phyloP scores from a whole-genome alignment of 2,888 invertebrate species.

The Agrotis clavis region DNA sequence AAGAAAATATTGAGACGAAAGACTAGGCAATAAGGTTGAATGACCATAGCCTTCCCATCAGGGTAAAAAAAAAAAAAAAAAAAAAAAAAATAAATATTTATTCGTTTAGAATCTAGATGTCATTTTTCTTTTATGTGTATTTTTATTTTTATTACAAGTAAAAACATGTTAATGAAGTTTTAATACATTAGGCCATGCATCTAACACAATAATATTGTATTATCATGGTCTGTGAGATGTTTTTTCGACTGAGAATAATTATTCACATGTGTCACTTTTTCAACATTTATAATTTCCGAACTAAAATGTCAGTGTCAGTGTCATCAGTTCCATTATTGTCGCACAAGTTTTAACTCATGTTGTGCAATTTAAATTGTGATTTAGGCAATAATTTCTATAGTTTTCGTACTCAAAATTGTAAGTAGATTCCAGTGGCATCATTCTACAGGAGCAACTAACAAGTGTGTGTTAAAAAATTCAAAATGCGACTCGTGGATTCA shows the following conservation, averaged over 20 bases:
- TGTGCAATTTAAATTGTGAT: constrained; percentile 77
- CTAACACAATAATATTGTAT: no score
- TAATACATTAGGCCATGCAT: no score
- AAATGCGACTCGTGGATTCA: constrained; percentile 91
- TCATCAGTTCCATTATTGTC: constrained; percentile 64
- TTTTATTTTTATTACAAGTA: no score
- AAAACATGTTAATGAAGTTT: no score
- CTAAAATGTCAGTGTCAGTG: constrained; percentile 58
- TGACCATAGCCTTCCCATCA: no score
- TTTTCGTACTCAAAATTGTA: constrained; percentile 50
- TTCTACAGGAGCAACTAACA: constrained; percentile 15
- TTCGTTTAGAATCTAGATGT: neutral
- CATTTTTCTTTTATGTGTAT: neutral
- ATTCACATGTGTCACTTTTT: neutral
- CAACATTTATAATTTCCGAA: constrained; percentile 50
- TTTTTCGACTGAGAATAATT: no score
- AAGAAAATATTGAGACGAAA: no score
- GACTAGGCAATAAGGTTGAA: no score
- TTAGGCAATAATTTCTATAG: constrained; percentile 61
- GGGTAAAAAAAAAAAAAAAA: no score
- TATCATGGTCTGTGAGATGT: no score
- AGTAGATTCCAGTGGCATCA: constrained; percentile 35
- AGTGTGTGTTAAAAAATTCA: constrained; percentile 58
- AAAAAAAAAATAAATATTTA: neutral
- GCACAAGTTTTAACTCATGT: constrained; percentile 71